These are phyloP conservation scores for Acrossocheilus fasciatus DNA, from an alignment of 2,797 vertebrate species.

Conservation along the genomic window DNA sequence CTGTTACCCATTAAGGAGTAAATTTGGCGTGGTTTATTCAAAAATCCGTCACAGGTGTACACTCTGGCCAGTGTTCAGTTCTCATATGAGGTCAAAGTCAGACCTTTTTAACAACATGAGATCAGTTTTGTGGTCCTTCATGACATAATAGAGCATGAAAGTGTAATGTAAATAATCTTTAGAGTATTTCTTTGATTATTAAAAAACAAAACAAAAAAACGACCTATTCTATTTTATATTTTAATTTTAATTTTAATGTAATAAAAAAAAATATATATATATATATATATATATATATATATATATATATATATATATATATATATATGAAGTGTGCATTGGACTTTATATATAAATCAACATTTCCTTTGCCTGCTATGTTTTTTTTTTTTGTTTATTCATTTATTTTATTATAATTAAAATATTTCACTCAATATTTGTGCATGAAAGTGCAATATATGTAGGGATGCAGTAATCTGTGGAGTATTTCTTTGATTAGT, in stretches of 20 bases:
- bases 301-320: too few species aligned
- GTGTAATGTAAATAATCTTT: neutral
- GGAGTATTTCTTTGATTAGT: neutral
- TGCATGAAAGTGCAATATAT: neutral
- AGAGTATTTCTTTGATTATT: neutral
- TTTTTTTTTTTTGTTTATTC: neutral
- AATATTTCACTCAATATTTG: neutral
- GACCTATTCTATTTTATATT: neutral
- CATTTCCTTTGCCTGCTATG: neutral
- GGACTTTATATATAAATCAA: neutral
- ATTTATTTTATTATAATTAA: neutral
- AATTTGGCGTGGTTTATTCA: conserved; percentile 73
- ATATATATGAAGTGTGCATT: too few species aligned
- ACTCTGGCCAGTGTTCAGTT: conserved; percentile 5
- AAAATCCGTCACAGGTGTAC: conserved; percentile 65
- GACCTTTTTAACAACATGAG: neutral
- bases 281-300: too few species aligned
- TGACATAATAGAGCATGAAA: neutral
- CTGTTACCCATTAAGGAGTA: conserved; percentile 72
- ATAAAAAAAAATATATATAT: too few species aligned
- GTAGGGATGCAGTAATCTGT: neutral
- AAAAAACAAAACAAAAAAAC: neutral
- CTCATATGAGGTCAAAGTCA: conserved; percentile 14
- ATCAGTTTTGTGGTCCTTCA: conserved; percentile 10
- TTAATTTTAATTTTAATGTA: neutral